Conservation (phyloP, 1,140 invertebrate genomes). For the Uloborus diversus region DNA sequence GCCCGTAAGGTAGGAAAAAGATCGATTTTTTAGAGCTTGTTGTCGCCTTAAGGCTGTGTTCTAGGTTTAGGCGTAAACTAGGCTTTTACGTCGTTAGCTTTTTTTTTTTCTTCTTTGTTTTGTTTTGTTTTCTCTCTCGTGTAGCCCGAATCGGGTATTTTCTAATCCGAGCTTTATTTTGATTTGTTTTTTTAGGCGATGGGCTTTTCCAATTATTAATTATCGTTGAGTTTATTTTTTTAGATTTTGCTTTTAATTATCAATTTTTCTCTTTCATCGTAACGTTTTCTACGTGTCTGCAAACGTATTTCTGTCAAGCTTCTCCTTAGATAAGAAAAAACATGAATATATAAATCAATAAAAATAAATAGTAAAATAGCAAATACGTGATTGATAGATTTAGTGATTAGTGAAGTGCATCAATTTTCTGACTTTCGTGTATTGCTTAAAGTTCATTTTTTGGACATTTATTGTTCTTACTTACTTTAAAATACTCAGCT, state of each 20-base stretch:
- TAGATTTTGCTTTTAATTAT: constrained; percentile 29
- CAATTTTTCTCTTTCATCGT: constrained; percentile 9
- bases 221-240: constrained; percentile 40
- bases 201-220: constrained; percentile 49
- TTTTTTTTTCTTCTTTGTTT: background rate
- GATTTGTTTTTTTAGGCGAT: constrained; percentile 47
- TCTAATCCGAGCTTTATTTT: constrained; percentile 38
- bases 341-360: background rate
- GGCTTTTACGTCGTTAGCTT: constrained; percentile 39
- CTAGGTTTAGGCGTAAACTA: constrained; percentile 43
- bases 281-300: background rate
- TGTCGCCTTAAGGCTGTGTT: constrained; percentile 26
- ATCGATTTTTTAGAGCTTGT: constrained; percentile 24
- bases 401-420: constrained; percentile 5
- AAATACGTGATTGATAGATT: background rate
- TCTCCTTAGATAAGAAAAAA: background rate
- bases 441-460: no score
- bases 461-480: no score
- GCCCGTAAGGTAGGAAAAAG: constrained; percentile 44
- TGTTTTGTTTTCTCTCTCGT: constrained; percentile 11
- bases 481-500: no score
- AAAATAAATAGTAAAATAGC: no score
- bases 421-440: no score
- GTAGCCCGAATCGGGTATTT: constrained; percentile 7
- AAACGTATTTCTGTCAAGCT: background rate